A percentile compares a stretch with the other conserved stretches of the same genome.
Evolutionary conservation across 2,113 vertebrate genomes (phyloP).

Genomic region (Sylvia atricapilla): DNA sequence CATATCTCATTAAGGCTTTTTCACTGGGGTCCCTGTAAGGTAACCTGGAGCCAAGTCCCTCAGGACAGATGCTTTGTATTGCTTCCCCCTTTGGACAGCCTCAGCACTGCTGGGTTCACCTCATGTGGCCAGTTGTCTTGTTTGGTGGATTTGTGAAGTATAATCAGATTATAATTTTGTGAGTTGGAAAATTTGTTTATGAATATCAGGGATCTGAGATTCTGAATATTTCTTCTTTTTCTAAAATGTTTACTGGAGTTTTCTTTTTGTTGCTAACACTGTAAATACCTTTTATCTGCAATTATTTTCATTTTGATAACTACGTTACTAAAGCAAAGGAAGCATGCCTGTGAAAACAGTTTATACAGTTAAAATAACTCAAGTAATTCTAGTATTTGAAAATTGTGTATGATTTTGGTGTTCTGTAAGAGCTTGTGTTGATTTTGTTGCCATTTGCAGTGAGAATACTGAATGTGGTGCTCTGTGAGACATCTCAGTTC

Average conservation of each 20-base stretch:
- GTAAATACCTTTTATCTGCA: neutral
- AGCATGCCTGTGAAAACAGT: neutral
- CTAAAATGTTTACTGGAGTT: neutral
- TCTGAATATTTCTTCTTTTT: neutral
- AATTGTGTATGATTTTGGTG: neutral
- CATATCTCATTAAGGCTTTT: constrained; percentile 5
- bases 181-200: neutral
- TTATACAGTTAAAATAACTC: neutral
- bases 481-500: neutral
- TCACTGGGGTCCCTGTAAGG: neutral
- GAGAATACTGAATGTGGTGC: neutral
- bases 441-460: neutral
- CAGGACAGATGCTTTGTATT: neutral
- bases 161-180: neutral
- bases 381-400: neutral
- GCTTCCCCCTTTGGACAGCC: neutral
- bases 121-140: neutral
- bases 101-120: neutral
- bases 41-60: neutral
- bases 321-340: neutral
- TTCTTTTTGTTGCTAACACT: neutral
- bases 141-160: neutral
- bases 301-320: neutral
- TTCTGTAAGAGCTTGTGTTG: neutral
- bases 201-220: neutral